A percentile compares a stretch with the other conserved stretches of the same genome.
phyloP scores from a whole-genome alignment of 2,113 vertebrate genomes.

The Zosterops pallidus region DNA sequence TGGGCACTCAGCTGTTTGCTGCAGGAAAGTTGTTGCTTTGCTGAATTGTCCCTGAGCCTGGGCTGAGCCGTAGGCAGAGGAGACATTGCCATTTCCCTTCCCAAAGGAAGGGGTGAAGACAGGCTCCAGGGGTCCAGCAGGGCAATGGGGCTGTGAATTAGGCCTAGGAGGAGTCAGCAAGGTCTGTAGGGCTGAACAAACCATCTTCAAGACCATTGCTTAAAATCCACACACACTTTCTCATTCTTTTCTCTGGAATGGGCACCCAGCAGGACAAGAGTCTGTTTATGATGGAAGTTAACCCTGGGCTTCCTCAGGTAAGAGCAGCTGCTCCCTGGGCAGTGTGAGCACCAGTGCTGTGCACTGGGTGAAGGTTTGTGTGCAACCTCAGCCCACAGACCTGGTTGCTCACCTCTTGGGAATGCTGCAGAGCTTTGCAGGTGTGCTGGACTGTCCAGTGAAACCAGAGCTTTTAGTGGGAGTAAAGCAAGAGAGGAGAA shows the following conservation, averaged over 20 bases:
- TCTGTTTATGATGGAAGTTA: background rate
- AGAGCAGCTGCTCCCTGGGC: background rate
- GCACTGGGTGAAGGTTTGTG: background rate
- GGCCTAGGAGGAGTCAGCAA: background rate
- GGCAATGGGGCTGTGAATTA: fast-evolving
- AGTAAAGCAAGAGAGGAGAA: background rate
- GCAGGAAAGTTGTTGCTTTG: background rate
- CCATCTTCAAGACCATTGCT: fast-evolving
- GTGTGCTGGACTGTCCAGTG: background rate
- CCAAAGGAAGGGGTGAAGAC: background rate
- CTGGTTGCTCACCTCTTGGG: background rate
- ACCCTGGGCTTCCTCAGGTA: background rate
- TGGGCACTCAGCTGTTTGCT: background rate
- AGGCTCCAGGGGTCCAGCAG: background rate
- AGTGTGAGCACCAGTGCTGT: background rate
- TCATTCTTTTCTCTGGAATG: background rate
- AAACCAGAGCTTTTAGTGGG: background rate
- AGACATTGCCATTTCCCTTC: background rate
- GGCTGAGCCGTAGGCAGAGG: fast-evolving
- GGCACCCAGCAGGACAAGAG: background rate
- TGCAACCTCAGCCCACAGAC: background rate
- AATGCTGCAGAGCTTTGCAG: background rate
- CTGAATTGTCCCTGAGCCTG: background rate
- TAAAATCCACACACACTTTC: background rate
- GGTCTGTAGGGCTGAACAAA: background rate